Conservation (phyloP, 2,797 vertebrate species). For the Pelodytes ibericus region DNA sequence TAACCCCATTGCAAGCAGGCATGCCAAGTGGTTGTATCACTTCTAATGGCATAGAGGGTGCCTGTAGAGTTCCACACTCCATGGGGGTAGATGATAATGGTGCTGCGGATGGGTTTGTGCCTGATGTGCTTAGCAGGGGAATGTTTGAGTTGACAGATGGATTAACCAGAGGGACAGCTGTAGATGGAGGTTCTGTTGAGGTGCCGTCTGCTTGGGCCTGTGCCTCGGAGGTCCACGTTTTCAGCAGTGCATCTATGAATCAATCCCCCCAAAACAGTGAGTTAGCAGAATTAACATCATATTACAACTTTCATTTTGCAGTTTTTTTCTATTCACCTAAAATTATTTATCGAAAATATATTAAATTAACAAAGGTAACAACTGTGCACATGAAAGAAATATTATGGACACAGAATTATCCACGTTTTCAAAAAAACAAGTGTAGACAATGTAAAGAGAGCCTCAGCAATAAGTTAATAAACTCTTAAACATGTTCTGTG, state of each 20-base stretch:
- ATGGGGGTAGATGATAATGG: conserved; percentile 70
- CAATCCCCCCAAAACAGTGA: no score
- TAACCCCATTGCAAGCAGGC: conserved; percentile 75
- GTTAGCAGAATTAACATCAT: no score
- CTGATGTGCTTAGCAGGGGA: conserved; percentile 69
- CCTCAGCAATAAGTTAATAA: no score
- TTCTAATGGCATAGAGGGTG: conserved; percentile 71
- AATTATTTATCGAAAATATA: no score
- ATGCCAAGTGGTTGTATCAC: conserved; percentile 79
- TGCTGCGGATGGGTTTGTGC: conserved; percentile 63
- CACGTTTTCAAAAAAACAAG: no score
- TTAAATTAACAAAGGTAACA: no score
- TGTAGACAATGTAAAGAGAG: no score
- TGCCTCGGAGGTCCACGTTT: conserved; percentile 79
- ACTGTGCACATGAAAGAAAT: no score
- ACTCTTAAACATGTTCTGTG: no score
- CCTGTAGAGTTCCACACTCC: conserved; percentile 67
- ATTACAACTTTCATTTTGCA: no score
- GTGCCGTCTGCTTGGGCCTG: conserved; percentile 70
- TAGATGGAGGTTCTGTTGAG: conserved; percentile 71
- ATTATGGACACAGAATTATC: no score
- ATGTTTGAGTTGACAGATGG: conserved; percentile 77
- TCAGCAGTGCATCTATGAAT: conserved; percentile 79
- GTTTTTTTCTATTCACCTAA: no score
- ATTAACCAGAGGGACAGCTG: conserved; percentile 80